Percentiles rank a stretch among this genome's conserved stretches.
Evolutionary conservation across 2,888 invertebrate species (phyloP).

Genomic region (Tipula unca): DNA sequence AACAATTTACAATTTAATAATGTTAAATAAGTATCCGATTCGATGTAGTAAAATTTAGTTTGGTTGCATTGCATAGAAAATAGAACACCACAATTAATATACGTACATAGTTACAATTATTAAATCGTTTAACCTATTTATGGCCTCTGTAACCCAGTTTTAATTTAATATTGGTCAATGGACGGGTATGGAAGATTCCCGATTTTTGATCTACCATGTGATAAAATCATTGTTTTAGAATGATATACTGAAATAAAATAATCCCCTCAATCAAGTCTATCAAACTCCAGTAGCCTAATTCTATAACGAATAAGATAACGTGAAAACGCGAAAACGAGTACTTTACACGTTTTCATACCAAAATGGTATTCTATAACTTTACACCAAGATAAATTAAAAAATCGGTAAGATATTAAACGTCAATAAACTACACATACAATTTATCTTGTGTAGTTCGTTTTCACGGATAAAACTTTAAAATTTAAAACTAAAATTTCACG

Average conservation of each 20-base stretch:
- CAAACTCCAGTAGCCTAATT: no score
- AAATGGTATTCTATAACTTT: no score
- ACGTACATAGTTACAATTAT: background rate
- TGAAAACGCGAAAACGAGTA: no score
- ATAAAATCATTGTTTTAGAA: background rate
- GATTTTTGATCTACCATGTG: background rate
- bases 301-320: no score
- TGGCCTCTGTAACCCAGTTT: background rate
- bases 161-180: background rate
- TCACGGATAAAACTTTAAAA: no score
- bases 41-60: background rate
- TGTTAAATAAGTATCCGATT: background rate
- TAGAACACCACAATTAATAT: background rate
- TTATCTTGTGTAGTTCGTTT: no score
- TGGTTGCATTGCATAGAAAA: background rate
- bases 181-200: background rate
- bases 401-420: no score
- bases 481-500: no score
- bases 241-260: background rate
- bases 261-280: no score
- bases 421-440: no score
- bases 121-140: background rate
- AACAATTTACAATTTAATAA: background rate
- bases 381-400: no score
- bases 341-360: no score